Evolutionary conservation across 1,140 invertebrate species (phyloP), one percentile per base, ranked within the genome.

Genomic region (Callitettix versicolor): DNA sequence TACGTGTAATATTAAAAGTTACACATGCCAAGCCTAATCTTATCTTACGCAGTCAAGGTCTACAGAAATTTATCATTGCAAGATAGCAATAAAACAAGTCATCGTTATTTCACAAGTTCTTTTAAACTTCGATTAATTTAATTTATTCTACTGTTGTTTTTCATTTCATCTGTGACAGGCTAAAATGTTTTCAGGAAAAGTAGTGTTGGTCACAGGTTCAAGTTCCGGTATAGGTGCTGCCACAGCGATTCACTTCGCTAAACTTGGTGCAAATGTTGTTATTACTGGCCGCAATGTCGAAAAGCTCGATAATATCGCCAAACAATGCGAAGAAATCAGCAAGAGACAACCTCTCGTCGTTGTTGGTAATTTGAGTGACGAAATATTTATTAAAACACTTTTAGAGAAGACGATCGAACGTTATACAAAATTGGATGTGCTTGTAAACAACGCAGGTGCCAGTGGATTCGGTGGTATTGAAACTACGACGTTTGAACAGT

Each of bases 381-480:
- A 90, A 65, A 68, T 65, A 15, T 87, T 91, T 63, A 79, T 81
- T 1, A 74, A 86, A 63, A 77, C 75, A 3, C 82, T 91, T 34
- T 64, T 91, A 0, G 74, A 86, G 2, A 76, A 74, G 2, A 86
- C 85, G 0, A 70, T 90, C 11, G 70, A 80, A 53, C 76, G 81
- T 57, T 87, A 77, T 67, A 82, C 84, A 2, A 77, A 79, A 64
- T 67, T 91, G 4, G 86, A 91, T 71, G 78, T 90, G 26, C 69
- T 91, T 26, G 75, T 95, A 0, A 96, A 95, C 69, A 90, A 86
- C 76, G 92, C 91, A 34, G 92, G 91, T 4, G 82, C 90, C 48
- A 66, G 94, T 18, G 86, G 85, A 65, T 72, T 68, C 44, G 93
- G 91, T 38, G 76, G 73, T 11, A 91, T 94, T 61, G 90, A 95